These are phyloP conservation scores for Bubo scandiacus DNA, from an alignment of 2,113 vertebrate genomes.

Conservation along the genomic window DNA sequence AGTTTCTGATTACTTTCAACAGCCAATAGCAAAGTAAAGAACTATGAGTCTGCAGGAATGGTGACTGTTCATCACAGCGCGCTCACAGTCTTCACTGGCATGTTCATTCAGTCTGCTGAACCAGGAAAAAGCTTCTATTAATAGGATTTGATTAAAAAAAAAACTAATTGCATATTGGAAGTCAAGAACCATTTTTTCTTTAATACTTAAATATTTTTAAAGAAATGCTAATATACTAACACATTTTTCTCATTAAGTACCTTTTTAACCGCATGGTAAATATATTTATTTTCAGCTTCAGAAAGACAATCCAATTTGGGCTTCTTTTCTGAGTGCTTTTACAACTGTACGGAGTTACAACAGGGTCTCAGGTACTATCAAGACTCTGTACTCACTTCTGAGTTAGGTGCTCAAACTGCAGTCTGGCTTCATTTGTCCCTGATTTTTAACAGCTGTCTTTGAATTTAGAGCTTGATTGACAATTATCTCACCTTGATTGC, in stretches of 20 bases:
- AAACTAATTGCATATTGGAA: background rate
- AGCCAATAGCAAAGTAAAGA: background rate
- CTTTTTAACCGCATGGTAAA: background rate
- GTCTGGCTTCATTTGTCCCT: background rate
- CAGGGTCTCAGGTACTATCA: background rate
- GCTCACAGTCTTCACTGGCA: background rate
- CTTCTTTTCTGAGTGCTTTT: background rate
- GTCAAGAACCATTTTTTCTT: background rate
- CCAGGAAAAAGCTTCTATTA: background rate
- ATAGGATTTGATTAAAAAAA: background rate
- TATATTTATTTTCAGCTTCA: background rate
- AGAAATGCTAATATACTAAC: background rate
- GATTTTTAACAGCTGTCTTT: slow-evolving; percentile 24
- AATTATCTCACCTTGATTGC: slow-evolving; percentile 32
- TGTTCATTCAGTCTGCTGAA: background rate
- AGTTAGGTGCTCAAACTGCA: background rate
- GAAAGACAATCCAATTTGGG: background rate
- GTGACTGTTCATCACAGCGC: background rate
- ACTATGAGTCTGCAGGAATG: background rate
- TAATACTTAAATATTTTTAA: background rate
- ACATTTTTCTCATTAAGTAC: background rate
- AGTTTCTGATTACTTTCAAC: background rate
- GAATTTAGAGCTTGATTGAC: slow-evolving; percentile 9
- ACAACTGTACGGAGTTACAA: background rate
- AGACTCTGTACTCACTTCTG: background rate